phyloP scores from a whole-genome alignment of 2,113 vertebrate species.

The Leucoraja erinaceus region DNA sequence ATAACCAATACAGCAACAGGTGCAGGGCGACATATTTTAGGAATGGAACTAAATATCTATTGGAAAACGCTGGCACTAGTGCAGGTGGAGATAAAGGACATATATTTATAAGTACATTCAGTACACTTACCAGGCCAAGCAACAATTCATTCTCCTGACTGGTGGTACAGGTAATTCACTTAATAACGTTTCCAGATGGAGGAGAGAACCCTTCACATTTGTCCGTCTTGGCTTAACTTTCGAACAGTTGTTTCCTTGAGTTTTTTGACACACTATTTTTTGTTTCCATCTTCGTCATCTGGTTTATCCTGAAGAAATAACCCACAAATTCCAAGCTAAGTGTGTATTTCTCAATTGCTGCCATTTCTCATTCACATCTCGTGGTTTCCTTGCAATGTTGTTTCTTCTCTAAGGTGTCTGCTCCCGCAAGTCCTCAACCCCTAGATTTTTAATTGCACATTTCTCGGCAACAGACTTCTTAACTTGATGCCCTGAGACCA shows the following conservation, averaged over 20 bases:
- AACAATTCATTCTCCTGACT: neutral
- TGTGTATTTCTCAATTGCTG: neutral
- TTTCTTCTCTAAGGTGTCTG: constrained; percentile 35
- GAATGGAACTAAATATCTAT: too few species aligned
- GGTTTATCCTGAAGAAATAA: neutral
- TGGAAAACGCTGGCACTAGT: neutral
- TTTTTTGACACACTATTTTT: neutral
- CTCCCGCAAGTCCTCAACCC: neutral
- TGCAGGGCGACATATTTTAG: neutral
- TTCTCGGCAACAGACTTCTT: neutral
- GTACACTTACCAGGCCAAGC: neutral
- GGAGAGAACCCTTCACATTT: too few species aligned
- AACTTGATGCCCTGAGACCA: neutral
- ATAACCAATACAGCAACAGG: neutral
- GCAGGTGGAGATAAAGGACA: too few species aligned
- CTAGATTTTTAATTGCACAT: constrained; percentile 38
- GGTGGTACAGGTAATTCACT: neutral
- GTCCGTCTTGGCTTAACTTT: neutral
- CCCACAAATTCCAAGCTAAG: neutral
- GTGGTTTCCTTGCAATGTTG: constrained; percentile 29
- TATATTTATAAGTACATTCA: neutral
- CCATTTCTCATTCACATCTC: neutral
- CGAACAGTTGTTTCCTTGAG: neutral
- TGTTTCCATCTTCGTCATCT: neutral
- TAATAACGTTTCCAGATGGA: neutral